Percentiles rank a stretch among this genome's conserved stretches.
phyloP scores from a whole-genome alignment of 2,113 vertebrate genomes.

The Archocentrus centrarchus region DNA sequence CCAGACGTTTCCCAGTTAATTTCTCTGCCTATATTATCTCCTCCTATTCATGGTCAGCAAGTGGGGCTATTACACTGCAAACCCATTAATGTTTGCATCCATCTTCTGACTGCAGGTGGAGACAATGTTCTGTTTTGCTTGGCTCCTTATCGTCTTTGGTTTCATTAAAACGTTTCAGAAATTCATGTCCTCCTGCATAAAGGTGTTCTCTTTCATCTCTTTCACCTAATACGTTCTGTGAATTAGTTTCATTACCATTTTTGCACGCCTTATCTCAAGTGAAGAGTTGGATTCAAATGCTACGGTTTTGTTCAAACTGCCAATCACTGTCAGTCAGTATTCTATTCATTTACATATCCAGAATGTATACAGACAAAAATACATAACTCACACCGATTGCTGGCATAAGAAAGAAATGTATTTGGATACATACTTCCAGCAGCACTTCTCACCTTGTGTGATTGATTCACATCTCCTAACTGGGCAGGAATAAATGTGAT shows the following conservation, averaged over 20 bases:
- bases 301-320: not conserved
- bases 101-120: constrained; percentile 44
- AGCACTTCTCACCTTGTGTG: constrained; percentile 49
- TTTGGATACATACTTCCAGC: constrained; percentile 13
- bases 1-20: not conserved
- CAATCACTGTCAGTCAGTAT: not conserved
- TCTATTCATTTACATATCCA: not conserved
- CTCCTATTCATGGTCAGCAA: constrained; percentile 44
- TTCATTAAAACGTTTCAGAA: constrained; percentile 20
- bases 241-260: not conserved
- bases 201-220: not conserved
- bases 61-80: constrained; percentile 43
- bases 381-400: not conserved
- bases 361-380: not conserved
- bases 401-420: not conserved
- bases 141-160: not conserved
- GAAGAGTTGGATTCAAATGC: not conserved
- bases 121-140: constrained; percentile 16
- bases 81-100: not conserved
- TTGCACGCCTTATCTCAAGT: not conserved
- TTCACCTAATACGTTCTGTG: not conserved
- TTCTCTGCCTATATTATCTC: not conserved
- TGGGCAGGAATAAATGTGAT: constrained; percentile 70
- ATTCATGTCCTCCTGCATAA: not conserved
- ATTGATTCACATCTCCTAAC: constrained; percentile 52